Percentiles rank a stretch among this genome's conserved stretches.
phyloP scores from a whole-genome alignment of 2,797 vertebrate species.

The Tamandua tetradactyla region DNA sequence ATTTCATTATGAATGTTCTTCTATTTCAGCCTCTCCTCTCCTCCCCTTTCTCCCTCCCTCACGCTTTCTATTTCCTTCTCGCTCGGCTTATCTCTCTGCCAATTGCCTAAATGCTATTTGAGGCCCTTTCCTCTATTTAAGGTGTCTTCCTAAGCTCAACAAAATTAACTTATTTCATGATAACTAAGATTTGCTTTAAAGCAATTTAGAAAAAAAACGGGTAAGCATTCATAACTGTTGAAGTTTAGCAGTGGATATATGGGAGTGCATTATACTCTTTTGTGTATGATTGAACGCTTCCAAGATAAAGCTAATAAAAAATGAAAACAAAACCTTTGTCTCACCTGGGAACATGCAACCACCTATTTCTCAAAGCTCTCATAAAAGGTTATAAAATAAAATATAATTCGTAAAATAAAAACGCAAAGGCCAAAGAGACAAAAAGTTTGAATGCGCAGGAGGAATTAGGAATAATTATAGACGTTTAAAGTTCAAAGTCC shows the following conservation, averaged over 20 bases:
- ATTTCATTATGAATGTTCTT: not conserved
- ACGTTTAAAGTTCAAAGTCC: not conserved
- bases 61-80: not conserved
- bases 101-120: not conserved
- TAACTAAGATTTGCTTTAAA: not conserved
- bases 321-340: not conserved
- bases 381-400: slow-evolving; percentile 8
- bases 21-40: not conserved
- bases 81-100: not conserved
- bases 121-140: not conserved
- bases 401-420: not conserved
- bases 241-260: not conserved
- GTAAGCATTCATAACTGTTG: no score
- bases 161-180: not conserved
- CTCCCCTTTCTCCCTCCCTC: not conserved
- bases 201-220: not conserved
- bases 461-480: not conserved
- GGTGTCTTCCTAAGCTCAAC: not conserved
- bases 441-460: not conserved
- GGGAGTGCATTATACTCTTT: not conserved
- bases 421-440: not conserved
- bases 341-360: not conserved
- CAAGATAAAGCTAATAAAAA: not conserved
- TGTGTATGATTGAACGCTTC: not conserved
- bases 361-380: not conserved